phyloP scores from a whole-genome alignment of 1,140 invertebrate genomes.

The Mycetomoellerius zeteki region DNA sequence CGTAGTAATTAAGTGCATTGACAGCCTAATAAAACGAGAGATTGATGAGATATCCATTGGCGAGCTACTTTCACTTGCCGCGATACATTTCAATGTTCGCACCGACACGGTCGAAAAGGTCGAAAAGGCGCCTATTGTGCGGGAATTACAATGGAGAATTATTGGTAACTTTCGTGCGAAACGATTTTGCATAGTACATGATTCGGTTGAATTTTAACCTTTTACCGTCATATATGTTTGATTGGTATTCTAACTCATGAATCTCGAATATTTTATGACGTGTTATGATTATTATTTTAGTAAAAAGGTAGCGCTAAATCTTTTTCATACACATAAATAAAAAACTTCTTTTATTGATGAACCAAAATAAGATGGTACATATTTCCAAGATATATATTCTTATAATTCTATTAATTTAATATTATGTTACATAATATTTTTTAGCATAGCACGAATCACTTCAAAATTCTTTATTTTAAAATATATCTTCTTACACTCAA shows the following conservation, averaged over 20 bases:
- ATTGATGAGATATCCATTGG: constrained; percentile 44
- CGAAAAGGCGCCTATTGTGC: constrained; percentile 63
- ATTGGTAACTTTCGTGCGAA: constrained; percentile 59
- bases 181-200: constrained; percentile 32
- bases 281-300: not conserved
- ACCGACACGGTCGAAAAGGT: constrained; percentile 68
- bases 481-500: not conserved
- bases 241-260: not conserved
- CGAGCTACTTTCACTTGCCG: constrained; percentile 67
- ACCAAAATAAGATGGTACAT: no score
- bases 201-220: constrained; percentile 52
- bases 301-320: not conserved
- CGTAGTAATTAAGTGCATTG: constrained; percentile 39
- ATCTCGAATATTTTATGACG: not conserved
- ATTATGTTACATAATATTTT: not conserved
- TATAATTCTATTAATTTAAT: not conserved
- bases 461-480: no score
- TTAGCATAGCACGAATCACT: not conserved
- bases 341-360: not conserved
- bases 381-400: not conserved
- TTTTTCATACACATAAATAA: not conserved
- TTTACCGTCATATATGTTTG: constrained; percentile 1
- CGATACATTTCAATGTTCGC: constrained; percentile 56
- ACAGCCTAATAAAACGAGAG: constrained; percentile 44
- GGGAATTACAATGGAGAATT: constrained; percentile 62